Evolutionary conservation across 2,113 vertebrate species (phyloP).

Genomic region (Copsychus sechellarum): DNA sequence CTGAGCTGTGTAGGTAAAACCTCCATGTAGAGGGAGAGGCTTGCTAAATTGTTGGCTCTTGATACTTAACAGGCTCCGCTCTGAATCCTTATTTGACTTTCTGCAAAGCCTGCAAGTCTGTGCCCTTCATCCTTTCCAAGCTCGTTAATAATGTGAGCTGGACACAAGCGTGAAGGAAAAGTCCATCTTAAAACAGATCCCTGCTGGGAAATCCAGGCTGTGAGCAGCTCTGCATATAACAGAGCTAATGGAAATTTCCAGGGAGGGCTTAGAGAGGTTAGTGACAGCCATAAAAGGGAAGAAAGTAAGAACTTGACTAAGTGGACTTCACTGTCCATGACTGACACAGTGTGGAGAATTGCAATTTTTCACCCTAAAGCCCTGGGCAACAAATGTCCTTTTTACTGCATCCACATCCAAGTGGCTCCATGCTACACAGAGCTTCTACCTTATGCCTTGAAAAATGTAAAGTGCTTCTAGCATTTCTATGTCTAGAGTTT

Average conservation of each 20-base stretch:
- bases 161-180: slow-evolving; percentile 18
- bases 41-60: not conserved
- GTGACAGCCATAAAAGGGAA: slow-evolving; percentile 51
- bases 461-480: slow-evolving; percentile 38
- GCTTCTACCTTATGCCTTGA: slow-evolving; percentile 3
- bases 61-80: not conserved
- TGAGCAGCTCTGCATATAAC: slow-evolving; percentile 23
- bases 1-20: not conserved
- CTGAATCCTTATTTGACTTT: not conserved
- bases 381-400: slow-evolving; percentile 29
- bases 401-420: not conserved
- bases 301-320: slow-evolving; percentile 39
- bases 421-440: not conserved
- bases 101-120: not conserved
- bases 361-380: slow-evolving; percentile 46
- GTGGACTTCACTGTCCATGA: slow-evolving; percentile 56
- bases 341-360: slow-evolving; percentile 44
- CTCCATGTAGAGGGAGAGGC: not conserved
- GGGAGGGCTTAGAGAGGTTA: slow-evolving; percentile 36
- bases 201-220: slow-evolving; percentile 30
- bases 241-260: slow-evolving; percentile 65
- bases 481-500: slow-evolving; percentile 23
- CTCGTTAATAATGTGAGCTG: slow-evolving; percentile 33
- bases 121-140: slow-evolving; percentile 15
- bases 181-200: not conserved